Base-by-base conservation (phyloP, 2,888 invertebrate genomes). In the Maniola hyperantus region DNA sequence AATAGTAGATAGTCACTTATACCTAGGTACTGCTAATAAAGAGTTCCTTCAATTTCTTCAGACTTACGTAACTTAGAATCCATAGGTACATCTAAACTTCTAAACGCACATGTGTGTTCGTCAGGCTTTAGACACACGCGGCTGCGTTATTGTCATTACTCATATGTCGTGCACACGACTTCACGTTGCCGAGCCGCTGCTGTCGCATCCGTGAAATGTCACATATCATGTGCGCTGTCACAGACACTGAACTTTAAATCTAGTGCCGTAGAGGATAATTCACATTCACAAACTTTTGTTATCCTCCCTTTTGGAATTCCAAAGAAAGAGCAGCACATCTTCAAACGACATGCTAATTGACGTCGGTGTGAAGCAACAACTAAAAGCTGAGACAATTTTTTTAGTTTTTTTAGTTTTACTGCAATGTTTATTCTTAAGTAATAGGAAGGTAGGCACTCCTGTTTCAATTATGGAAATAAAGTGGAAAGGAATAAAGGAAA, bases 331-430 rank as follows among this genome's bases (percentile, higher is more conserved):
- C 81, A 86, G 80, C 83, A 83, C 81, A 83, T 89, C 90, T 90
- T 88, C 88, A 88, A 89, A 89, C 85, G 86, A 89, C 85, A 89
- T 89, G 89, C 88, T 91, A 91, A 91, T 91, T 91, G 91, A 90
- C 86, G 83, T 77, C 79, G 81, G 83, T 81, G 84, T 83, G 84
- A 85, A 84, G 80, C 81, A 80, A 76, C 78, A 77, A 77, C 82
- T 83, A 80, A 83, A 83, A 82, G 79, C 76, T 77, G 76, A 76
- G 75, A 77, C 67, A 68, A 79, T n/a, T 86, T 84, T 84, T 81
- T 80, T 72, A 73, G 81, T 26, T 26, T 76, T 76, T 82, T 80
- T 77, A 73, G 78, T 75, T 69, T 70, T 73, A 70, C 74, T 73
- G 74, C 76, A 57, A 70, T 67, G 66, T 73, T 72, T 64, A 46